These are phyloP conservation scores for Cynopterus brachyotis DNA, from an alignment of 2,113 vertebrate genomes.

Conservation along the genomic window DNA sequence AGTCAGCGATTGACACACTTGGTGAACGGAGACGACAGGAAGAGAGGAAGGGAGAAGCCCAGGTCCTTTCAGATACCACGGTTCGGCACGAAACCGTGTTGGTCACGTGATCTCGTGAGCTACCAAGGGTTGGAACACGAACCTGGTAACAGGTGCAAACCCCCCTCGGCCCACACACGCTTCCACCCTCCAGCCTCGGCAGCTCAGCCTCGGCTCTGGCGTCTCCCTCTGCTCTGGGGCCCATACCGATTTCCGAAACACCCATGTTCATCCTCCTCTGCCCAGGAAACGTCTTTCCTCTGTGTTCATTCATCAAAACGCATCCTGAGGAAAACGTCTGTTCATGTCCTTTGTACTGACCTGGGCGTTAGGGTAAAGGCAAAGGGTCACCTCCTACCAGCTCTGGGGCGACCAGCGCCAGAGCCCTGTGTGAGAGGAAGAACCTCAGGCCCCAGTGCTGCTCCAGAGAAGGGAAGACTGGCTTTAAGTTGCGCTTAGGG, in stretches of 20 bases:
- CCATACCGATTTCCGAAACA: neutral
- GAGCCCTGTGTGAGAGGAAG: neutral
- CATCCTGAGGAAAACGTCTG: neutral
- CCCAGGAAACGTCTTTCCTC: accelerated
- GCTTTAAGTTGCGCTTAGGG: too few relatives aligned
- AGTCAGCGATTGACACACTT: too few relatives aligned
- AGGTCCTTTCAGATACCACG: too few relatives aligned
- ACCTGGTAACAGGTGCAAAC: accelerated
- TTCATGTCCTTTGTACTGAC: too few relatives aligned
- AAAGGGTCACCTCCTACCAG: accelerated
- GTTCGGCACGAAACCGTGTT: neutral
- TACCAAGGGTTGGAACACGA: accelerated
- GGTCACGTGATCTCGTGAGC: neutral
- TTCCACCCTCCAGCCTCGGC: accelerated
- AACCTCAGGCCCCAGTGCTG: accelerated
- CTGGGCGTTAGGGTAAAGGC: neutral
- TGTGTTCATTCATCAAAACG: neutral
- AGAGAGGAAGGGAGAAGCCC: too few relatives aligned
- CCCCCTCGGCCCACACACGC: too few relatives aligned
- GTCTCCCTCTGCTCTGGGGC: too few relatives aligned
- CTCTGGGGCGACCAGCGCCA: accelerated
- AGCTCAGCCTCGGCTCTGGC: accelerated
- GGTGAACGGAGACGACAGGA: neutral
- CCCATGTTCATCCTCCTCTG: accelerated
- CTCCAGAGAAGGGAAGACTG: neutral